Percentiles rank a stretch among this genome's conserved stretches.
Conservation (phyloP, 2,888 invertebrate species). For the Eilema griseolum region DNA sequence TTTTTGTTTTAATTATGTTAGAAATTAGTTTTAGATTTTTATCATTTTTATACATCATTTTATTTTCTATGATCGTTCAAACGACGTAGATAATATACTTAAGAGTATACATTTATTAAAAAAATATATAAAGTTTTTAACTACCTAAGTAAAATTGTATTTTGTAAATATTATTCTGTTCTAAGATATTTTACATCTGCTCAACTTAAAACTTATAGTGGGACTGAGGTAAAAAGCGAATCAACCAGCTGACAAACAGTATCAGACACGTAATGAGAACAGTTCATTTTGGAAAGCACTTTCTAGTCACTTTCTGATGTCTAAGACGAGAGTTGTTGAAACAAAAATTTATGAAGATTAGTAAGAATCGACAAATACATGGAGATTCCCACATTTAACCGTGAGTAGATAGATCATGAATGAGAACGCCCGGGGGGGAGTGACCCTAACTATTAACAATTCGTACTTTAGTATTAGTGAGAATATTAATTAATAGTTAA, state of each 20-base stretch:
- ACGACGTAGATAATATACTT: slow-evolving; percentile 74
- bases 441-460: slow-evolving; percentile 41
- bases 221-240: slow-evolving; percentile 64
- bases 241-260: background rate
- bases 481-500: slow-evolving; percentile 51
- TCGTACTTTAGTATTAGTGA: slow-evolving; percentile 48
- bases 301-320: slow-evolving; percentile 68
- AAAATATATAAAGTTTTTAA: slow-evolving; percentile 67
- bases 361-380: slow-evolving; percentile 22
- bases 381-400: slow-evolving; percentile 51
- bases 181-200: slow-evolving; percentile 83
- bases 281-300: slow-evolving; percentile 42
- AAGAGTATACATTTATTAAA: slow-evolving; percentile 75
- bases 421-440: slow-evolving; percentile 32
- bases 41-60: slow-evolving; percentile 64
- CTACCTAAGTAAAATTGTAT: slow-evolving; percentile 73
- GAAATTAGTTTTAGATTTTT: slow-evolving; percentile 56
- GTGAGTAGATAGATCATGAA: slow-evolving; percentile 58
- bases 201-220: slow-evolving; percentile 83
- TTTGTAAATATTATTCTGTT: slow-evolving; percentile 84
- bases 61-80: slow-evolving; percentile 68
- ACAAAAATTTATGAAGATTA: slow-evolving; percentile 29
- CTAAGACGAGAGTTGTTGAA: slow-evolving; percentile 45
- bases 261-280: slow-evolving; percentile 22
- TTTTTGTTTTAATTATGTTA: slow-evolving; percentile 55